Evolutionary conservation across 2,113 vertebrate genomes (phyloP), one percentile per base, ranked within the genome.

Genomic region (Ammodytes dubius): DNA sequence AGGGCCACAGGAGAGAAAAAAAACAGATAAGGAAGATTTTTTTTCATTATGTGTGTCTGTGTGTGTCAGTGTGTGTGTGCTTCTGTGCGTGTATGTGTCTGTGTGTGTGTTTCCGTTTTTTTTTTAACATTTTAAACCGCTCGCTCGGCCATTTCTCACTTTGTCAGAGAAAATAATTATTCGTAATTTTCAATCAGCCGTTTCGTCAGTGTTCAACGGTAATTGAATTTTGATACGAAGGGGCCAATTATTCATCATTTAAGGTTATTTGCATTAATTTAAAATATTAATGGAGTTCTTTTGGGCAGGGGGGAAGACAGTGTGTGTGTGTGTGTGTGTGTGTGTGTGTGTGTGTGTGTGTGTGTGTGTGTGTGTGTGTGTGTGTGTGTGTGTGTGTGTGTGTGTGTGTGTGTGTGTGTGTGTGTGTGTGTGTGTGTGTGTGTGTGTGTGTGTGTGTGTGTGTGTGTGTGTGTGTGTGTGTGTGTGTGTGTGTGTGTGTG

Each of bases 221-320:
- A 87, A 91, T 91, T 90, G 82, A 90, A 90, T 88, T 90, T 84
- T 83, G 86, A 91, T 87, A 77, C 42, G 76, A 27, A 27, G 27
- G 57, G 78, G 79, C 80, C 86, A 91, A 91, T 91, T 90, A 88
- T 91, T 90, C 90, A 88, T 90, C 82, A 87, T 90, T 91, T 87
- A 85, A 77, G 65, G 74, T 84, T 85, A 87, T 91, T 91, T 88
- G 86, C 88, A 87, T 90, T 90, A 79, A 91, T 90, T 90, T 87
- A 63, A 83, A 88, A 88, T 85, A 82, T 90, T 91, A 91, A 88
- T 87, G 70, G 84, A 27, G 64, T 77, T 89, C 74, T 88, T 90
- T 73, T 74, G 65, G 79, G 45, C 54, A 27, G 75, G 80, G 80
- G 56, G 69, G 63, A 64, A 57, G 72, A 27, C 27, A 27, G n/a